Percentiles rank a stretch among this genome's conserved stretches.
phyloP scores from a whole-genome alignment of 2,113 vertebrate species.

The Podiceps cristatus region DNA sequence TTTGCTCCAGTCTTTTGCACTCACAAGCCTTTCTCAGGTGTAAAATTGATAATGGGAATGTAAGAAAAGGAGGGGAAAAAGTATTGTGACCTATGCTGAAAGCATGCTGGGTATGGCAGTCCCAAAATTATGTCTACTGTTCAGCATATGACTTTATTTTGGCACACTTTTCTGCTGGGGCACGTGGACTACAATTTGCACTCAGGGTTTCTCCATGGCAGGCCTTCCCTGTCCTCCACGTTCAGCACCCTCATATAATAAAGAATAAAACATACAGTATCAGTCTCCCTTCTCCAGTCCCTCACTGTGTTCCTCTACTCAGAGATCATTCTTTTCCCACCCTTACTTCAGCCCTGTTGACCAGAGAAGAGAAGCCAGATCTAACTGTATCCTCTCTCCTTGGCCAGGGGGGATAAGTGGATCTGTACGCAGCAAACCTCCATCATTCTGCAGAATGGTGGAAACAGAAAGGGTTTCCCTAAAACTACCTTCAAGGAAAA shows the following conservation, averaged over 20 bases:
- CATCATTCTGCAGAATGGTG: conserved; percentile 8
- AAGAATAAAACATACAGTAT: neutral
- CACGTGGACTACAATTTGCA: neutral
- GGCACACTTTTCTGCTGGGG: neutral
- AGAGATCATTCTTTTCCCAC: neutral
- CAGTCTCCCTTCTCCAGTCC: neutral
- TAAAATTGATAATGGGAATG: neutral
- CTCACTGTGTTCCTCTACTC: neutral
- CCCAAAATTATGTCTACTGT: neutral
- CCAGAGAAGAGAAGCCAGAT: conserved; percentile 34
- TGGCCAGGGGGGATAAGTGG: neutral
- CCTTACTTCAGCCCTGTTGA: neutral
- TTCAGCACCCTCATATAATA: neutral
- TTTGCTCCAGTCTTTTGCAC: neutral
- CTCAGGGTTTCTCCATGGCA: neutral
- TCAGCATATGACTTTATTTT: conserved; percentile 40
- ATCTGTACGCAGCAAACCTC: neutral
- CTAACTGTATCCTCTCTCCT: conserved; percentile 11
- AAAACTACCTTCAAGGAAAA: conserved; percentile 7
- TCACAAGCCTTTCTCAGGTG: neutral
- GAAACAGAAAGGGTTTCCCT: neutral
- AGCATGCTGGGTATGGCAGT: neutral
- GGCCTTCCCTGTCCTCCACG: neutral
- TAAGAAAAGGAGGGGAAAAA: accelerated
- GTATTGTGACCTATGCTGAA: neutral